Percentiles rank a stretch among this genome's conserved stretches.
phyloP scores from a whole-genome alignment of 2,888 invertebrate genomes.

The Girardia tigrina region DNA sequence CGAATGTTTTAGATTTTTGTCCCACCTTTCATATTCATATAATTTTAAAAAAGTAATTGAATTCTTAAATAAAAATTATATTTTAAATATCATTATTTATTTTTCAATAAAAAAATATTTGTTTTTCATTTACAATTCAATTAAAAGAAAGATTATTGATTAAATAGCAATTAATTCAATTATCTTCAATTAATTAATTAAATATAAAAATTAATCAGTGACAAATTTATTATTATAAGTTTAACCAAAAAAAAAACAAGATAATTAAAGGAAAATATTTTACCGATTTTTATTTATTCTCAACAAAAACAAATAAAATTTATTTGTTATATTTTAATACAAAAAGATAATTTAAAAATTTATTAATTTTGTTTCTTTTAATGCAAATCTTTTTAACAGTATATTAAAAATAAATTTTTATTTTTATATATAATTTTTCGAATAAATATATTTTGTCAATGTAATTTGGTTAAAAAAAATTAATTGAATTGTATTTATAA shows the following conservation, averaged over 20 bases:
- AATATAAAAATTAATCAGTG: constrained; percentile 8
- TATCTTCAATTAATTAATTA: constrained; percentile 23
- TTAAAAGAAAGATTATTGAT: no score
- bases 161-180: constrained; percentile 1
- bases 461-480: background rate
- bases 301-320: background rate
- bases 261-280: background rate
- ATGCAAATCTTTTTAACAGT: background rate
- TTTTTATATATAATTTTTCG: no score
- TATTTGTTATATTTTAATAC: background rate
- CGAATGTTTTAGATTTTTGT: no score
- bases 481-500: background rate
- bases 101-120: no score
- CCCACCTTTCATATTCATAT: no score
- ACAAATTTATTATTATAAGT: constrained; percentile 11
- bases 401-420: no score
- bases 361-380: background rate
- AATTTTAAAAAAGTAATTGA: no score
- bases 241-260: background rate
- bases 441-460: background rate
- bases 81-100: no score
- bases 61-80: no score
- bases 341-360: background rate
- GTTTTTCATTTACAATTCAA: no score
- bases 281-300: background rate